Percentiles rank a stretch among this genome's conserved stretches.
Conservation (phyloP, 1,140 invertebrate species). For the Drosophila nikananu region DNA sequence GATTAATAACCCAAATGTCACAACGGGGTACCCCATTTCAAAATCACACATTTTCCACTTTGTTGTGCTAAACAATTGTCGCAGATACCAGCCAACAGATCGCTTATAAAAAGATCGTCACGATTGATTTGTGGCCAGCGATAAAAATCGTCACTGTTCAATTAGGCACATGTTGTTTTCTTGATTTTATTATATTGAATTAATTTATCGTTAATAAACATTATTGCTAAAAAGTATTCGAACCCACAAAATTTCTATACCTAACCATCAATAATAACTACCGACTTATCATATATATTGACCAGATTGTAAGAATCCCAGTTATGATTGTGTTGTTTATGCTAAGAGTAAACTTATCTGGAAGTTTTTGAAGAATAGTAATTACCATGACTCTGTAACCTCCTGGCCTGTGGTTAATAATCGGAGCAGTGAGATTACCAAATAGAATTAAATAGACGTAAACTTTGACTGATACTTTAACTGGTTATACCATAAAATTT, state of each 20-base stretch:
- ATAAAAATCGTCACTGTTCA: not conserved
- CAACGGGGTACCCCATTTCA: not conserved
- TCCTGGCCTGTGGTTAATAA: not conserved
- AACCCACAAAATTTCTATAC: not conserved
- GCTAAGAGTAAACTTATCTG: too few relatives aligned
- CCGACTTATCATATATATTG: too few relatives aligned
- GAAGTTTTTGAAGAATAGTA: too few relatives aligned
- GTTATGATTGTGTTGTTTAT: too few relatives aligned
- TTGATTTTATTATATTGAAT: too few relatives aligned
- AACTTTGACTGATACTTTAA: not conserved
- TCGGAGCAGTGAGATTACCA: not conserved
- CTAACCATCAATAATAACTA: not conserved
- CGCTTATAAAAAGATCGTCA: not conserved
- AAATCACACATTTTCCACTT: constrained; percentile 2
- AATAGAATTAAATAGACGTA: not conserved
- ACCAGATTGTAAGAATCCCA: too few relatives aligned
- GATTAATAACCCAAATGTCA: not conserved
- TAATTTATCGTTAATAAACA: not conserved
- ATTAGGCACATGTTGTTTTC: not conserved
- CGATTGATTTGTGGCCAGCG: constrained; percentile 3
- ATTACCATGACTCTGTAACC: too few relatives aligned
- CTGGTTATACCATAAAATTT: not conserved
- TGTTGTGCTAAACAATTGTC: not conserved
- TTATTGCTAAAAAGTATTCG: not conserved
- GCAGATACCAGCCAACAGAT: not conserved